phyloP scores from a whole-genome alignment of 2,888 invertebrate species.

The Volucella bombylans region DNA sequence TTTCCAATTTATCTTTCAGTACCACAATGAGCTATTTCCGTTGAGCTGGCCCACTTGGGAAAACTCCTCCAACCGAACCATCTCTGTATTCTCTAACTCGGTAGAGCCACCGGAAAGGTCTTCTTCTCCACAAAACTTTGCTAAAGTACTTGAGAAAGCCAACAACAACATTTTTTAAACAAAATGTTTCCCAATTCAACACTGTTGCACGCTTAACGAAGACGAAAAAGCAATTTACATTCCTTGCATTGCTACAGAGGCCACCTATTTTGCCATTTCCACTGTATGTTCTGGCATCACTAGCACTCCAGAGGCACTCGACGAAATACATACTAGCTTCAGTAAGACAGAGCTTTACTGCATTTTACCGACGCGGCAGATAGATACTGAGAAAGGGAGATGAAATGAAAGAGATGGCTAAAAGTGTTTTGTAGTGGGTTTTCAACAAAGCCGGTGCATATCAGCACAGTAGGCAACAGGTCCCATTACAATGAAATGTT shows the following conservation, averaged over 20 bases:
- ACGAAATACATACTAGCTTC: constrained; percentile 43
- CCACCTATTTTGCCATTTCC: constrained; percentile 33
- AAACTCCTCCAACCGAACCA: not conserved
- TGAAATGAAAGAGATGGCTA: not conserved
- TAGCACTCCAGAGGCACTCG: constrained; percentile 24
- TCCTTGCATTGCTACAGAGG: constrained; percentile 55
- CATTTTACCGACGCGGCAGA: not conserved
- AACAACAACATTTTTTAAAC: constrained; percentile 45
- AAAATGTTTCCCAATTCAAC: constrained; percentile 67
- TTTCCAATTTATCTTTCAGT: constrained; percentile 63
- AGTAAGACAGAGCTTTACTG: constrained; percentile 22
- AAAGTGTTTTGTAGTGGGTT: constrained; percentile 33
- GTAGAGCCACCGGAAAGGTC: no score
- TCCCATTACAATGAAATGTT: constrained; percentile 69
- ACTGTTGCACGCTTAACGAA: constrained; percentile 72
- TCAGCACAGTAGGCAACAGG: constrained; percentile 66
- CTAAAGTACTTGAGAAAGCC: not conserved
- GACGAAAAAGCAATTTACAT: constrained; percentile 73
- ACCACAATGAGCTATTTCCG: constrained; percentile 58
- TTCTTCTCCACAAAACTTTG: not conserved
- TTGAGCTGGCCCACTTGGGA: constrained; percentile 1
- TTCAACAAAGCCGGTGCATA: constrained; percentile 49
- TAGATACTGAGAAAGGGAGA: not conserved
- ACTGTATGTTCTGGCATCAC: not conserved
- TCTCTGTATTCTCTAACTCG: no score